Evolutionary conservation across 2,113 vertebrate species (phyloP).

Genomic region (Lipophrys pholis): DNA sequence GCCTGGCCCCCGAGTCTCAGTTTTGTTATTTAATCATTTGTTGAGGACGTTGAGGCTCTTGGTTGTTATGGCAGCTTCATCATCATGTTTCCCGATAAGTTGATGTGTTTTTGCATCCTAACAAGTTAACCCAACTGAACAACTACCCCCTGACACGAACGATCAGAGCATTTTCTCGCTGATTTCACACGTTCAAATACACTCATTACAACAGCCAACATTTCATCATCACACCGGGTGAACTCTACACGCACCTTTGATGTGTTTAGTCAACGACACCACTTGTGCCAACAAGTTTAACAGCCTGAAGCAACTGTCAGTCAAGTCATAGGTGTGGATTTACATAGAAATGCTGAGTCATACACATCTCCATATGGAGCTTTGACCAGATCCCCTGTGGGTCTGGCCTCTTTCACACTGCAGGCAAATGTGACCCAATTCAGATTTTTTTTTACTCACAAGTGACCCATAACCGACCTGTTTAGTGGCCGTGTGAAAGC

Average conservation of each 20-base stretch:
- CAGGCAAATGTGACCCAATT: no score
- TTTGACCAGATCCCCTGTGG: conserved; percentile 33
- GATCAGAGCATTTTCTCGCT: background rate
- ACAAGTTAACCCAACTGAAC: conserved; percentile 1
- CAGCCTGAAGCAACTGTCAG: conserved; percentile 41
- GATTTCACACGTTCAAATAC: conserved; percentile 3
- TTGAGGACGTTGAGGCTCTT: background rate
- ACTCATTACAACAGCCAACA: conserved; percentile 17
- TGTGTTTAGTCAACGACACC: conserved; percentile 33
- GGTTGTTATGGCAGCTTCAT: background rate
- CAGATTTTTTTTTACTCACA: no score
- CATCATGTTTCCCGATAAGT: background rate
- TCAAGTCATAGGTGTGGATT: conserved; percentile 59
- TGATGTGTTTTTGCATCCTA: background rate
- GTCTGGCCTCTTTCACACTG: background rate
- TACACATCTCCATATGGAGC: conserved; percentile 26
- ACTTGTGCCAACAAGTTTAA: conserved; percentile 49
- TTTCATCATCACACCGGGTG: conserved; percentile 30
- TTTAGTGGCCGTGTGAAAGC: no score
- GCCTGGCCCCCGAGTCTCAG: no score
- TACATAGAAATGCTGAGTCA: conserved; percentile 63
- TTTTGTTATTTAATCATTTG: background rate
- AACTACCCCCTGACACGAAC: conserved; percentile 2
- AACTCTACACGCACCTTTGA: conserved; percentile 27
- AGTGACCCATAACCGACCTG: no score